Evolutionary conservation across 2,113 vertebrate species (phyloP).

Genomic region (Malaclemys terrapin): DNA sequence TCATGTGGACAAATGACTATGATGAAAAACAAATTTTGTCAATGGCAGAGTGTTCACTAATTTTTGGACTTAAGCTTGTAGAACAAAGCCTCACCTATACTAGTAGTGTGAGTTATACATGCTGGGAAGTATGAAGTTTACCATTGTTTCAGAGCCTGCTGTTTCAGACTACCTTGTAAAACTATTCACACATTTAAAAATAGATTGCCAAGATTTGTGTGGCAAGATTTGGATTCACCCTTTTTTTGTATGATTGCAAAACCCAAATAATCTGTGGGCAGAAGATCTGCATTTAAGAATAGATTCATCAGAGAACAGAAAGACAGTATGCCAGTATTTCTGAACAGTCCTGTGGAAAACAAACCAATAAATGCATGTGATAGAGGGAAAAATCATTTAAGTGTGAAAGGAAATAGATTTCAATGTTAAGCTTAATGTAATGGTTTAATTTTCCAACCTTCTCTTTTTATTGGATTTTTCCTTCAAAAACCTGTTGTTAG

Average conservation of each 20-base stretch:
- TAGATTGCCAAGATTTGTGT: neutral
- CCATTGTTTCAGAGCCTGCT: neutral
- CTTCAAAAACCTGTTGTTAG: neutral
- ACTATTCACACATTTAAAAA: neutral
- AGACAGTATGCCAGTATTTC: neutral
- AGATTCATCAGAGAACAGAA: neutral
- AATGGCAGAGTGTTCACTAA: neutral
- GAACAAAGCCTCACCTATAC: neutral
- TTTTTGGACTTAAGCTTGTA: neutral
- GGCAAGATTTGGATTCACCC: neutral
- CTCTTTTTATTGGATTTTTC: neutral
- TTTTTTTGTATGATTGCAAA: neutral
- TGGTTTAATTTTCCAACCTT: neutral
- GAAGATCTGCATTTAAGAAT: neutral
- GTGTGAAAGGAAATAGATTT: neutral
- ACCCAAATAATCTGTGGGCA: neutral
- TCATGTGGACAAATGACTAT: neutral
- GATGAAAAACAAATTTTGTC: neutral
- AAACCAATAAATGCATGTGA: neutral
- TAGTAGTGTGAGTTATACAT: neutral
- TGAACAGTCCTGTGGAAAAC: neutral
- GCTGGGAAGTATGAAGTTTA: neutral
- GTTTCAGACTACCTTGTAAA: neutral
- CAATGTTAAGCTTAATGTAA: neutral
- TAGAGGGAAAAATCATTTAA: neutral